These are phyloP conservation scores for Macrobrachium nipponense DNA, from an alignment of 1,140 invertebrate genomes.

Conservation along the genomic window DNA sequence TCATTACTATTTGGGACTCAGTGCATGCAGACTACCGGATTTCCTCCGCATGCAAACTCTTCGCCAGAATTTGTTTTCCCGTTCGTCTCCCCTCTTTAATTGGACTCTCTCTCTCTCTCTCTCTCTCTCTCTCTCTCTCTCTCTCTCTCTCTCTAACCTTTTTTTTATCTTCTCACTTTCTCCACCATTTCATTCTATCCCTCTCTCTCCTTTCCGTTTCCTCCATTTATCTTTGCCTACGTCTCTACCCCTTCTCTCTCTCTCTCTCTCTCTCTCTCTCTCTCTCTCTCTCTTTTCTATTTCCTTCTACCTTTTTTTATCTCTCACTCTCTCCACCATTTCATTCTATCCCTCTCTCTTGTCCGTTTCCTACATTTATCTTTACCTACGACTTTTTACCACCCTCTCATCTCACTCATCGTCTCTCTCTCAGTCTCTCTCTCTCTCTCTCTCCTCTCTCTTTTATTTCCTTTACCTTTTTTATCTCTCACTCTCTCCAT, in stretches of 20 bases:
- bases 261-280: no score
- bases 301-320: neutral
- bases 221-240: neutral
- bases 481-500: no score
- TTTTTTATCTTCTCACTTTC: neutral
- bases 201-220: neutral
- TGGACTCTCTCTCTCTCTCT: neutral
- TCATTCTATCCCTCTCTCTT: neutral
- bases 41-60: no score
- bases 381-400: no score
- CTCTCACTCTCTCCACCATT: neutral
- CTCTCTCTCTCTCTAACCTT: neutral
- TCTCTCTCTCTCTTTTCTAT: neutral
- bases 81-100: neutral
- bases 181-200: neutral
- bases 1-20: no score
- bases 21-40: no score
- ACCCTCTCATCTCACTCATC: slow-evolving; percentile 20
- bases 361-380: no score
- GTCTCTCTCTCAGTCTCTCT: no score
- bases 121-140: slow-evolving; percentile 8
- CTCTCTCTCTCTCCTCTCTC: neutral
- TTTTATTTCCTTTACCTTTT: no score
- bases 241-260: slow-evolving; percentile 16
- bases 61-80: neutral